A percentile compares a stretch with the other conserved stretches of the same genome.
Conservation (phyloP, 2,797 vertebrate species). For the Myotis planiceps region DNA sequence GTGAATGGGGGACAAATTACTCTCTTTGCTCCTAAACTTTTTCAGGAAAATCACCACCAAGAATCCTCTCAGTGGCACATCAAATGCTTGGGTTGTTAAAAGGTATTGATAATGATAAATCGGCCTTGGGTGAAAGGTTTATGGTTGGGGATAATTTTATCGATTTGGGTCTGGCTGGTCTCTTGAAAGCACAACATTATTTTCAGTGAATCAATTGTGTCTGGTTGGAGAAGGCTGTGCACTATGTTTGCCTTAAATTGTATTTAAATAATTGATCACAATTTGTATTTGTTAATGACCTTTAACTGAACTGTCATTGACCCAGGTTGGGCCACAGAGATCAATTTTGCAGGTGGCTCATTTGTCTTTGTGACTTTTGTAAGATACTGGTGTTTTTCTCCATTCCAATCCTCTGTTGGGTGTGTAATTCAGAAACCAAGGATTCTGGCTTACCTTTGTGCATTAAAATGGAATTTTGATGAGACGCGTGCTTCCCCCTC, state of each 20-base stretch:
- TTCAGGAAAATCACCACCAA: neutral
- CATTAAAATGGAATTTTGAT: neutral
- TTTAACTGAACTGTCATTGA: conserved; percentile 63
- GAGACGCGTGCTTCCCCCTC: neutral
- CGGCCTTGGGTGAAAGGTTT: conserved; percentile 36
- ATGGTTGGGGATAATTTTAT: conserved; percentile 52
- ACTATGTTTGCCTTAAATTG: neutral
- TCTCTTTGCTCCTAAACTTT: neutral
- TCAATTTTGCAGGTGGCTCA: neutral
- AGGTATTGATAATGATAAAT: conserved; percentile 60
- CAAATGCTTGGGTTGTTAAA: conserved; percentile 41
- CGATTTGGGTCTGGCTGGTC: conserved; percentile 45
- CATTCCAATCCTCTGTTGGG: neutral
- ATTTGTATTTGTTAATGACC: conserved; percentile 66
- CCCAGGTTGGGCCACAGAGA: neutral
- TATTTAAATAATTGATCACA: conserved; percentile 75
- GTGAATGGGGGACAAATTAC: neutral
- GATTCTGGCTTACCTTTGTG: neutral
- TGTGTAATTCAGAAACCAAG: neutral
- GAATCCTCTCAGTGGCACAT: neutral
- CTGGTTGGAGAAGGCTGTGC: conserved; percentile 51
- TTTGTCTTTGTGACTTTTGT: neutral
- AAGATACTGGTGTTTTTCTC: neutral
- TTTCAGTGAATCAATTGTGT: conserved; percentile 62
- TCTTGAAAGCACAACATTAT: neutral